These are phyloP conservation scores for Neofelis nebulosa DNA, from an alignment of 2,113 vertebrate genomes.

Conservation along the genomic window DNA sequence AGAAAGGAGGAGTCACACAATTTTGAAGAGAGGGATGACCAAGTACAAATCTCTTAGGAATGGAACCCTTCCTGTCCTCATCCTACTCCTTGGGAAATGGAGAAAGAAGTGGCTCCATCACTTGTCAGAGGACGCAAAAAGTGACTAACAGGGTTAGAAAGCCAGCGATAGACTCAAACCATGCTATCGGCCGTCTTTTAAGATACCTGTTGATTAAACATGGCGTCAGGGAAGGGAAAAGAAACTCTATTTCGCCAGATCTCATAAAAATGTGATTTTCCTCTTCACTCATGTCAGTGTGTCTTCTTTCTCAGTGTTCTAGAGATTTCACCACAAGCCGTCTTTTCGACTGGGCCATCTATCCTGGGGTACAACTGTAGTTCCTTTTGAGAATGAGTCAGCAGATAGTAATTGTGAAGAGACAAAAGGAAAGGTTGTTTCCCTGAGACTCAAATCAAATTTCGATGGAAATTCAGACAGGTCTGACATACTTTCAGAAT, in stretches of 20 bases:
- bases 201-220: background rate
- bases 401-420: constrained; percentile 4
- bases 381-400: constrained; percentile 63
- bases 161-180: background rate
- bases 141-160: background rate
- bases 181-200: background rate
- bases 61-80: background rate
- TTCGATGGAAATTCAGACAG: constrained; percentile 49
- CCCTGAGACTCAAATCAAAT: constrained; percentile 8
- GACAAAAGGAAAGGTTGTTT: constrained; percentile 42
- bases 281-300: background rate
- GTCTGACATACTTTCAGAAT: background rate
- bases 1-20: background rate
- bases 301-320: background rate
- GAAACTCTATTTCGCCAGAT: background rate
- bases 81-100: background rate
- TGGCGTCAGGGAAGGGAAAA: background rate
- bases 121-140: background rate
- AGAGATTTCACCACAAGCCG: background rate
- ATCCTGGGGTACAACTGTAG: background rate
- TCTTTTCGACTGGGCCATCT: background rate
- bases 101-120: background rate
- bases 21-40: background rate
- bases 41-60: background rate
- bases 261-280: background rate